Conservation (phyloP, 1,140 invertebrate species). For the Lucilia sericata region DNA sequence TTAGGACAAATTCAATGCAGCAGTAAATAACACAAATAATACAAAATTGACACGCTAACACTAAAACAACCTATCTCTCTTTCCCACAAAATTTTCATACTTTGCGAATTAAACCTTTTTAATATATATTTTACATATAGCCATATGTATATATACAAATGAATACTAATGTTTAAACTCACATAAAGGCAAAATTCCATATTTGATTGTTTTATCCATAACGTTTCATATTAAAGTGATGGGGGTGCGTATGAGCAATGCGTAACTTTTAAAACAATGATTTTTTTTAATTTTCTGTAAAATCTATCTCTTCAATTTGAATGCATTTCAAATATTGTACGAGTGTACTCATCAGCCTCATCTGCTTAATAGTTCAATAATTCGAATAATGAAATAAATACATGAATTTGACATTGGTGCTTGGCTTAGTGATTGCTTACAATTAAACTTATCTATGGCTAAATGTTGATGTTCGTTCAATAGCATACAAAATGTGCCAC, state of each 20-base stretch:
- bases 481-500: neutral
- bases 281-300: neutral
- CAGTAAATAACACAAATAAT: slow-evolving; percentile 1
- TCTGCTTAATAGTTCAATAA: neutral
- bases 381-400: neutral
- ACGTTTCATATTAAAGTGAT: no score
- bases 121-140: no score
- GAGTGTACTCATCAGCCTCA: neutral
- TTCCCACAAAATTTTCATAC: neutral
- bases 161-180: no score
- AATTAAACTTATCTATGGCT: no score
- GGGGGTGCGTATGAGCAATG: neutral
- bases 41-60: neutral
- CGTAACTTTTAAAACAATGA: neutral
- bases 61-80: neutral
- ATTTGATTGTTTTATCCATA: neutral
- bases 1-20: slow-evolving; percentile 15
- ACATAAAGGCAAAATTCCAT: no score
- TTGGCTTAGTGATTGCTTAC: no score
- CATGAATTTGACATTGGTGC: neutral
- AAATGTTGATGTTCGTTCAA: neutral
- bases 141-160: no score
- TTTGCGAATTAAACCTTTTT: neutral
- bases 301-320: neutral
- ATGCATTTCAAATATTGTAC: neutral